These are phyloP conservation scores for Neosilurus hyrtlii DNA, from an alignment of 2,797 vertebrate species.

Conservation along the genomic window DNA sequence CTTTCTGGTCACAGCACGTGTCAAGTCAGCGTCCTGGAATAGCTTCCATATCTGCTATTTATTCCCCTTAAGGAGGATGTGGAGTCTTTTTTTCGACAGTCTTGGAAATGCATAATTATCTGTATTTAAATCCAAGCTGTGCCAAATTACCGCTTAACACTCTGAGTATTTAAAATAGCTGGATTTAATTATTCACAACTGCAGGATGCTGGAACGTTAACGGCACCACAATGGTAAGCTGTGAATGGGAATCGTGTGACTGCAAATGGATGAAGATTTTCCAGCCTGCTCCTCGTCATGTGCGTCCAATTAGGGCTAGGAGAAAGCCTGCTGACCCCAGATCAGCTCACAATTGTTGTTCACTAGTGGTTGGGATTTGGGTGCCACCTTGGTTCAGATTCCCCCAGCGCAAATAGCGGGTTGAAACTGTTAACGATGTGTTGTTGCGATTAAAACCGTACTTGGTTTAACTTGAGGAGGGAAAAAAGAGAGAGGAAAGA, in stretches of 20 bases:
- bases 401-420: background rate
- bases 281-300: slow-evolving; percentile 59
- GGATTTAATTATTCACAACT: slow-evolving; percentile 71
- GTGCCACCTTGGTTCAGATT: slow-evolving; percentile 9
- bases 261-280: slow-evolving; percentile 50
- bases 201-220: slow-evolving; percentile 65
- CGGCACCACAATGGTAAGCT: background rate
- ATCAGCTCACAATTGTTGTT: background rate
- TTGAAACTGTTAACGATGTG: slow-evolving; percentile 15
- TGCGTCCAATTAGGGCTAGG: slow-evolving; percentile 57
- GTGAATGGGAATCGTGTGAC: slow-evolving; percentile 62
- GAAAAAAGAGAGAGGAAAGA: background rate
- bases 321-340: slow-evolving; percentile 4
- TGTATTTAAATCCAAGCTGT: slow-evolving; percentile 61
- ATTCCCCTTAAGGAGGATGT: slow-evolving; percentile 54
- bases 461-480: background rate
- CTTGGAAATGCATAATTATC: slow-evolving; percentile 69
- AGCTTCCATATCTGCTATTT: slow-evolving; percentile 49
- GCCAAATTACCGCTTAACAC: slow-evolving; percentile 68
- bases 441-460: background rate
- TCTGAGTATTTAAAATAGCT: slow-evolving; percentile 66
- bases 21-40: slow-evolving; percentile 8
- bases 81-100: slow-evolving; percentile 62
- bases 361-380: background rate
- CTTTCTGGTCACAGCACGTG: background rate